Evolutionary conservation across 2,113 vertebrate species (phyloP), one percentile per base, ranked within the genome.

Genomic region (Pterophyllum scalare): DNA sequence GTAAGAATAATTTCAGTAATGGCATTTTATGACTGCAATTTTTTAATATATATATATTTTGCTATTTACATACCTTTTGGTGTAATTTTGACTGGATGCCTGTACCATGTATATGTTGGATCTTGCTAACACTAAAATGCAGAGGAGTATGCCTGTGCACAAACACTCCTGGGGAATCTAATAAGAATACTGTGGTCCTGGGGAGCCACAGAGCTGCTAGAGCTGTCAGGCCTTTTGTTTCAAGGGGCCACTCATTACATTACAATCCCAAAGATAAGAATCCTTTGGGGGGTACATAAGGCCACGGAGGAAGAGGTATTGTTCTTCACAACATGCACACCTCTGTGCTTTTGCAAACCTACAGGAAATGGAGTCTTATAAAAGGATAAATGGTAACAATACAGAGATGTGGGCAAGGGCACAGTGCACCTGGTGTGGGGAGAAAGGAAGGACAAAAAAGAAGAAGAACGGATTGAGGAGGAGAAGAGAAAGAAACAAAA

Each of bases 251-350:
- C 89, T 93, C 92, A 84, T 14, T 96, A 94, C 94, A 95, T 95
- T 95, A 97, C 91, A 95, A 95, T 93, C 88, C 93, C 89, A 91
- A 79, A 93, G 92, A 93, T 94, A 93, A 95, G 93, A 93, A 84
- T 70, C 92, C 91, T 85, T 90, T 82, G 86, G 90, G 90, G 93
- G 92, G 89, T 84, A 60, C 84, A 88, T 91, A 82, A 80, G 92
- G 91, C 77, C 89, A 88, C 24, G 84, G 26, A 93, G 88, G 88
- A 86, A 88, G 89, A 81, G 43, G 75, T 70, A 94, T 94, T 95
- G 93, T 95, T 95, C 92, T 88, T 88, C 87, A 85, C 93, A 91
- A 84, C 86, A 90, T 93, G 86, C 84, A 75, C 89, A 91, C 93
- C 15, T 35, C 26, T 89, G 64, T 84, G 87, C 79, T 91, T 91